Evolutionary conservation across 2,797 vertebrate species (phyloP).

Genomic region (Tragopan temminckii): DNA sequence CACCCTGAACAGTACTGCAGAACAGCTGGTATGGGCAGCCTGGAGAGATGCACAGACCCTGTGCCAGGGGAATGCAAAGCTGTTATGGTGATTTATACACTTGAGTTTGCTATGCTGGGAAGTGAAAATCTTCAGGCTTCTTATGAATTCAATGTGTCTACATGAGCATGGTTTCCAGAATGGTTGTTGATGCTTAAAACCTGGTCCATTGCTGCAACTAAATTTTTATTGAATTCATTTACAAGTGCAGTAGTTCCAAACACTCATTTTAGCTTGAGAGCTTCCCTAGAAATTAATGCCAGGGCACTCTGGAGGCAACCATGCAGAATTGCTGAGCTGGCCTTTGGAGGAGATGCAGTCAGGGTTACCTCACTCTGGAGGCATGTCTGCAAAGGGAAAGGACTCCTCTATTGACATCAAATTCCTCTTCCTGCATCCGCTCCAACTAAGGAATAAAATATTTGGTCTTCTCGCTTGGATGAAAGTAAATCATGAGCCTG

Average conservation of each 20-base stretch:
- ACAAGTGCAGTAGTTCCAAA: neutral
- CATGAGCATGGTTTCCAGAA: neutral
- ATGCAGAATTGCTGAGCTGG: neutral
- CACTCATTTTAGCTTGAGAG: neutral
- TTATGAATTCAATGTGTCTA: neutral
- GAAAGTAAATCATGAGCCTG: neutral
- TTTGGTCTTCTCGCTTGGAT: neutral
- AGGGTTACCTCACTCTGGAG: neutral
- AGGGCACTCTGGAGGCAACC: neutral
- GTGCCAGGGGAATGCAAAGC: conserved; percentile 46
- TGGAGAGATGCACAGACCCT: neutral
- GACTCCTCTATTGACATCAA: neutral
- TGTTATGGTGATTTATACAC: conserved; percentile 24
- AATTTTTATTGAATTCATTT: neutral
- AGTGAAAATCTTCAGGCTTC: neutral
- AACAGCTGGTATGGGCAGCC: neutral
- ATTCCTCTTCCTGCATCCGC: neutral
- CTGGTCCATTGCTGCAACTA: neutral
- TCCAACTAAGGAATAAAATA: neutral
- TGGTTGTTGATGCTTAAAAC: neutral
- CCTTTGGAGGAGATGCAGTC: neutral
- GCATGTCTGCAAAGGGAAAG: neutral
- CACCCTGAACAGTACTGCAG: neutral
- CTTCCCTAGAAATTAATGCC: neutral
- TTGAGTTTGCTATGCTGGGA: neutral